Base-by-base conservation (phyloP, 2,888 invertebrate genomes). In the Esperia sulphurella region DNA sequence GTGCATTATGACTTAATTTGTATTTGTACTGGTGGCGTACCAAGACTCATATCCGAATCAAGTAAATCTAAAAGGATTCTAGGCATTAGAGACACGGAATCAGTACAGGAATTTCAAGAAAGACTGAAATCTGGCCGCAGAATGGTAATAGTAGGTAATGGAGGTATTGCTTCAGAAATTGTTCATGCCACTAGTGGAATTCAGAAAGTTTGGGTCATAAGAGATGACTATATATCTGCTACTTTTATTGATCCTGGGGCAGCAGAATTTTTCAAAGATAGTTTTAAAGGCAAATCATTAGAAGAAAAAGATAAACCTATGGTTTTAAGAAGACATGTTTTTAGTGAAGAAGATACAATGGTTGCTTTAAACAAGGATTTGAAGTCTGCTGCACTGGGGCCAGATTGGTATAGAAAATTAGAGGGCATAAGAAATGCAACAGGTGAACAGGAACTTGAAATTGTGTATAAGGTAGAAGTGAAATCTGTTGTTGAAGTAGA, bases 141-240 rank as follows among this genome's bases (percentile, higher is more conserved):
- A 78, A 92, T 99, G 66, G 80, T 96, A 0, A 91, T 99, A 41
- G 92, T 99, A 44, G 99, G 99, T 8, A 99, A 99, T 91, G 99
- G 99, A 31, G 99, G 99, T 10, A 99, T 99, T 69, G 99, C 99
- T 39, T 98, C 98, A 38, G 99, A 99, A 90, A 90, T 99, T 59
- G 95, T 97, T 47, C 94, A 97, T 78, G 97, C 98, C 73, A 92
- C 98, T 12, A 91, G 92, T 71, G 94, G 94, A 13, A 92, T 97
- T 44, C 93, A 97, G 71, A 93, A 98, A 44, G 90, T 97, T 51
- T 99, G 99, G 99, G 94, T 96, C 0, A 94, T 99, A 42, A 96
- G 96, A 81, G 97, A 99, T 85, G 92, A 94, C 56, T 96, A 96
- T 58, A 97, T 99, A 64, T 95, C 97, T 10, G 95, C 97, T 10